Evolutionary conservation across 2,888 invertebrate genomes (phyloP).

Genomic region (Dioctria rufipes): DNA sequence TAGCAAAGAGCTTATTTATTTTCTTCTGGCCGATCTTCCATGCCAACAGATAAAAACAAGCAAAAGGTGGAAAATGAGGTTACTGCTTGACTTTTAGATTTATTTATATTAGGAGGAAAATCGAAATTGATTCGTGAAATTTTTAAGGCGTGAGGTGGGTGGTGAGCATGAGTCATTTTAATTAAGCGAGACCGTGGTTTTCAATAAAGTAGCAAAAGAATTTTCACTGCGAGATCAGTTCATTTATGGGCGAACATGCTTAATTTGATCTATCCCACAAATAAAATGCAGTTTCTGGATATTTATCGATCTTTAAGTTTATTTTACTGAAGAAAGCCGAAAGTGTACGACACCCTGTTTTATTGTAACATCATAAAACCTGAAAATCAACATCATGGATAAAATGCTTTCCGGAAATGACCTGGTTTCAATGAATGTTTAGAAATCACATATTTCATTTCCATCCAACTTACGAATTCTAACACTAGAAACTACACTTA

Average conservation of each 20-base stretch:
- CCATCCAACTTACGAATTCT: not conserved
- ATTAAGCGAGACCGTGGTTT: too few species aligned
- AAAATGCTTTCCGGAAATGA: too few species aligned
- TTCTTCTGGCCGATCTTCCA: slow-evolving; percentile 5
- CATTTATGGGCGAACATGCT: not conserved
- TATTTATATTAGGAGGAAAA: slow-evolving; percentile 38
- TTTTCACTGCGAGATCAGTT: not conserved
- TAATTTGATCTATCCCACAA: not conserved
- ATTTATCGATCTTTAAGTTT: too few species aligned
- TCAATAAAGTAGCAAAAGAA: not conserved
- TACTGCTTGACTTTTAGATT: slow-evolving; percentile 30
- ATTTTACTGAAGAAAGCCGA: too few species aligned
- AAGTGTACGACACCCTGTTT: too few species aligned
- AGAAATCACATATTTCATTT: not conserved
- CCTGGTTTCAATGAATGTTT: too few species aligned
- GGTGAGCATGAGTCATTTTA: not conserved
- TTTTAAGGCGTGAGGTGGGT: slow-evolving; percentile 14
- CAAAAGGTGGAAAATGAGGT: slow-evolving; percentile 33
- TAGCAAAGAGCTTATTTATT: slow-evolving; percentile 22
- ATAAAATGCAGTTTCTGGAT: too few species aligned
- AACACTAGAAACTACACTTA: too few species aligned
- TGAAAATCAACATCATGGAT: too few species aligned
- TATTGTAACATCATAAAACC: too few species aligned
- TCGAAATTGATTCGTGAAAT: slow-evolving; percentile 31
- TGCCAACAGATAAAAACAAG: not conserved